Conservation (phyloP, 2,113 vertebrate genomes). For the Hiodon alosoides region DNA sequence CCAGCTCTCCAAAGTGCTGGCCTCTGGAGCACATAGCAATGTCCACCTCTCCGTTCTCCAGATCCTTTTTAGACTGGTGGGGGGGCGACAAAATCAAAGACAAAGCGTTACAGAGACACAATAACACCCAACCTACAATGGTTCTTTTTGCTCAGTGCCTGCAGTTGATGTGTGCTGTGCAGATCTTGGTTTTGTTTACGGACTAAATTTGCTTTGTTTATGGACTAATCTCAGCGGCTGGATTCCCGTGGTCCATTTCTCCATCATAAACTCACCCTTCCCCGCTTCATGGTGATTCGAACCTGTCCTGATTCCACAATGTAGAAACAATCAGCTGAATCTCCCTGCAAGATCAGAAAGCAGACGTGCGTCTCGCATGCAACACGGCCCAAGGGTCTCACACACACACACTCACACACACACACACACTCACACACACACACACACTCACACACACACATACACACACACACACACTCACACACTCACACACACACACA, state of each 20-base stretch:
- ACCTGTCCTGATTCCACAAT: slow-evolving; percentile 98
- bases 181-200: neutral
- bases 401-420: neutral
- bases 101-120: too few species aligned
- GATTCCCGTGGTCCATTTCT: too few species aligned
- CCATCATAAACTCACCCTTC: slow-evolving; percentile 69
- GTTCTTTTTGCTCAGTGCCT: too few species aligned
- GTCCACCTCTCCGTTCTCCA: slow-evolving; percentile 77
- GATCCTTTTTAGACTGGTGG: slow-evolving; percentile 62
- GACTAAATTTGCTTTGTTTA: neutral
- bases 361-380: too few species aligned
- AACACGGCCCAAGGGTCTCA: neutral
- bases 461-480: neutral
- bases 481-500: neutral
- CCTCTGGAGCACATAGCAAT: slow-evolving; percentile 87
- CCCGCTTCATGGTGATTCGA: slow-evolving; percentile 93
- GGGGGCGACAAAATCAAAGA: neutral
- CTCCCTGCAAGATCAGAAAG: slow-evolving; percentile 65
- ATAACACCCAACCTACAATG: too few species aligned
- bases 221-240: too few species aligned
- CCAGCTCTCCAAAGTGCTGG: slow-evolving; percentile 95
- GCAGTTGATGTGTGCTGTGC: too few species aligned
- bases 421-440: neutral
- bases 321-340: slow-evolving; percentile 92
- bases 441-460: neutral